These are phyloP conservation scores for Diploscapter pachys DNA, from an alignment of 1,140 invertebrate species.

Conservation along the genomic window DNA sequence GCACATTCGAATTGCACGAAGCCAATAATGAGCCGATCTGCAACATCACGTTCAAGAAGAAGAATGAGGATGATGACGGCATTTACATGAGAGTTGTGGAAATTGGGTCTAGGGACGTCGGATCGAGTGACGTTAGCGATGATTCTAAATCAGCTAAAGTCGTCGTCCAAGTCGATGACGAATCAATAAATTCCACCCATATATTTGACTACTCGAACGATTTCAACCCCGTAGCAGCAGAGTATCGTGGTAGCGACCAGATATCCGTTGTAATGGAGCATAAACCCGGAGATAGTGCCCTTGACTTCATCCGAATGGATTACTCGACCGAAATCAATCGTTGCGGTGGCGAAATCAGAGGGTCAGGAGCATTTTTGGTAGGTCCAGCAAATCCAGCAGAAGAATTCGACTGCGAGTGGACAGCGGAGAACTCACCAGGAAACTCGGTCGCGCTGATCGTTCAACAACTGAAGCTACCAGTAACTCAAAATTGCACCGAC, in stretches of 20 bases:
- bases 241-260: too few relatives aligned
- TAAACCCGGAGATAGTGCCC: too few relatives aligned
- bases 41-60: slow-evolving; percentile 29
- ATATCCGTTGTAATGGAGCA: too few relatives aligned
- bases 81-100: slow-evolving; percentile 22
- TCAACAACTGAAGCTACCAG: slow-evolving; percentile 29
- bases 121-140: too few relatives aligned
- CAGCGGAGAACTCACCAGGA: slow-evolving; percentile 24
- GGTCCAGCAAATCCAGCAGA: slow-evolving; percentile 9
- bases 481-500: slow-evolving; percentile 42
- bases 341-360: not conserved
- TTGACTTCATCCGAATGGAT: too few relatives aligned
- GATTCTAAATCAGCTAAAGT: too few relatives aligned
- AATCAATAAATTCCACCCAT: too few relatives aligned
- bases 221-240: too few relatives aligned
- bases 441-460: slow-evolving; percentile 24
- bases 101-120: not conserved
- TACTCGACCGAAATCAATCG: too few relatives aligned
- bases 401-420: slow-evolving; percentile 35
- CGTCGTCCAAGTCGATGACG: too few relatives aligned
- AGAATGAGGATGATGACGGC: slow-evolving; percentile 22
- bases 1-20: slow-evolving; percentile 26
- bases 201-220: too few relatives aligned
- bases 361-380: slow-evolving; percentile 13
- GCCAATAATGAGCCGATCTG: slow-evolving; percentile 1